Conservation (phyloP, 2,888 invertebrate genomes). For the Arge pagana region DNA sequence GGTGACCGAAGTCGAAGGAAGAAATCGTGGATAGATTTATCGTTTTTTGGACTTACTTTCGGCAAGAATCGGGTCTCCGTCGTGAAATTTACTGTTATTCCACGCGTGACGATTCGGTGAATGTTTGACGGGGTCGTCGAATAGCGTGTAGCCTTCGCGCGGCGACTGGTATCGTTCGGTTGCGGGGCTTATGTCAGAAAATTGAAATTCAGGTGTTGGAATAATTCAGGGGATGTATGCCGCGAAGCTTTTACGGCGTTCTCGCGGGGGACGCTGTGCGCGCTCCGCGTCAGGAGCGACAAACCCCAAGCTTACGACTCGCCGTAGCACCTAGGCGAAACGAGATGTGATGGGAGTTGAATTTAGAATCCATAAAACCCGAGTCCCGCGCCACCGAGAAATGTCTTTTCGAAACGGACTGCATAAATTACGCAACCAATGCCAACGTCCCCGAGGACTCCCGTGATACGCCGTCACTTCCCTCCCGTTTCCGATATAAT, state of each 20-base stretch:
- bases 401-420: not conserved
- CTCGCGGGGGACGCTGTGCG: no score
- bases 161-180: constrained; percentile 4
- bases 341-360: constrained; percentile 13
- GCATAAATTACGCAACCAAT: no score
- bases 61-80: no score
- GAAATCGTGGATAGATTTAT: no score
- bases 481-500: no score
- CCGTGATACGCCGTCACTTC: no score
- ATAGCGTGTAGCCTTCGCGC: no score
- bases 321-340: constrained; percentile 8
- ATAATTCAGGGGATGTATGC: constrained; percentile 12
- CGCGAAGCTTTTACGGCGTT: constrained; percentile 13
- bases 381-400: not conserved
- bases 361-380: constrained; percentile 14
- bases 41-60: no score
- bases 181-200: constrained; percentile 6
- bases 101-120: not conserved
- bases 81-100: no score
- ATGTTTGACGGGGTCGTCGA: not conserved
- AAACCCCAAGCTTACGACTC: constrained; percentile 9
- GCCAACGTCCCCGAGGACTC: no score
- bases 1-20: no score
- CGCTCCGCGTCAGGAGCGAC: constrained; percentile 8
- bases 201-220: constrained; percentile 16